Evolutionary conservation across 2,113 vertebrate genomes (phyloP), one percentile per base, ranked within the genome.

Genomic region (Dissostichus mawsoni): DNA sequence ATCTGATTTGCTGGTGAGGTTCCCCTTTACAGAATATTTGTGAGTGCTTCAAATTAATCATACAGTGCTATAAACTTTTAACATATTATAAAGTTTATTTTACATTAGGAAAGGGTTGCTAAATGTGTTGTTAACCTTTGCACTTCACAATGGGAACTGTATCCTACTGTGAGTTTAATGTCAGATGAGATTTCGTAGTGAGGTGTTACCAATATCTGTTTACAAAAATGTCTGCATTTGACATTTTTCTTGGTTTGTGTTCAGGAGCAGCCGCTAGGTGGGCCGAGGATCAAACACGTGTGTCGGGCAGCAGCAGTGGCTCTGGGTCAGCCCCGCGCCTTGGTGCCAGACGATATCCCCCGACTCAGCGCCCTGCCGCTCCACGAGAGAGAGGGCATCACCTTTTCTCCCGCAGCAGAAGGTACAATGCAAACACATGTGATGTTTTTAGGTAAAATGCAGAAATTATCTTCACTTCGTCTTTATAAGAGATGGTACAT

Each of bases 241-340:
- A 45, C 25, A 13, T 55, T 45, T 50, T 47, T 17, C 8, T 41
- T 18, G 50, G 33, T 58, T 36, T 44, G 16, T 69, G 44, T 84
- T 56, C 67, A 95, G 96, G 96, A 96, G 75, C 96, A 95, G 1
- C 91, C 93, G 5, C 90, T 95, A 0, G 95, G 95, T 0, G 97
- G 97, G 10, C 97, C 97, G 1, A 95, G 97, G 57, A 98, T 98
- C 88, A 98, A 98, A 87, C 97, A 98, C 0, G 97, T 98, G 33
- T 98, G 97, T 66, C 95, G 97, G 33, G 96, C 96, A 18, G 97
- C 97, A 3, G 96, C 97, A 0, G 97, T 98, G 80, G 96, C 96
- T n/a, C 83, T 98, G 66, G 97, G 97, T 11, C 96, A 97, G 90
- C 96, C 96, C 4, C 96, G 97, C 2, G 97, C 97, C 66, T 95